phyloP scores from a whole-genome alignment of 2,888 invertebrate genomes.

The Parthenolecanium corni region DNA sequence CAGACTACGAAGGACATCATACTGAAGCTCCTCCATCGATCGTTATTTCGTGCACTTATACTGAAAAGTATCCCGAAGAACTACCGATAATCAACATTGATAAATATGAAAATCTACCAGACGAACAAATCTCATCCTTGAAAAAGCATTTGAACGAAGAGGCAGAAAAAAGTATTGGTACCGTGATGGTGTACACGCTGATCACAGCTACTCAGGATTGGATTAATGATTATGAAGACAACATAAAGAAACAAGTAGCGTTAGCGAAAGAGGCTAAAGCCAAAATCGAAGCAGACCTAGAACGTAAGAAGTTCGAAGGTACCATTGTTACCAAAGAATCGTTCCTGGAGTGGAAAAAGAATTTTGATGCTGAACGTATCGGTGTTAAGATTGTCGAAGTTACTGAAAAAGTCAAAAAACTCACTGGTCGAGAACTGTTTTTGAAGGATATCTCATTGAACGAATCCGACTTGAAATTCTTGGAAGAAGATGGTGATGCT shows the following conservation, averaged over 20 bases:
- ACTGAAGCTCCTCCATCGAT: slow-evolving; percentile 59
- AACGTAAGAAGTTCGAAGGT: slow-evolving; percentile 79
- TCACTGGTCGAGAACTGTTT: slow-evolving; percentile 92
- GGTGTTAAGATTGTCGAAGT: slow-evolving; percentile 48
- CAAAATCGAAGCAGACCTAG: slow-evolving; percentile 70
- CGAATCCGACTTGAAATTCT: slow-evolving; percentile 91
- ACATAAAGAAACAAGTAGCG: slow-evolving; percentile 59
- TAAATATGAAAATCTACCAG: slow-evolving; percentile 63
- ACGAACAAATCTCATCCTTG: slow-evolving; percentile 52
- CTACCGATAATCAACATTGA: slow-evolving; percentile 67
- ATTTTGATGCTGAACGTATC: slow-evolving; percentile 83
- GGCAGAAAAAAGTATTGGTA: slow-evolving; percentile 82
- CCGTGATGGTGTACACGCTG: slow-evolving; percentile 94
- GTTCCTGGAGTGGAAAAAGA: slow-evolving; percentile 85
- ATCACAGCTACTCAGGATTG: slow-evolving; percentile 89
- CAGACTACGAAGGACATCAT: slow-evolving; percentile 52
- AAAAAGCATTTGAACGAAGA: slow-evolving; percentile 50
- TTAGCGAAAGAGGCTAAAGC: slow-evolving; percentile 53
- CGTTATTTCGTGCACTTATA: slow-evolving; percentile 69
- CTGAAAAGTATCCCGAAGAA: slow-evolving; percentile 79
- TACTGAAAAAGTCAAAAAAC: slow-evolving; percentile 58
- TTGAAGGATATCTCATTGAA: slow-evolving; percentile 82
- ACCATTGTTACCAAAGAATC: slow-evolving; percentile 90
- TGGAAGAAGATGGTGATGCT: slow-evolving; percentile 71
- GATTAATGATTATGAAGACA: slow-evolving; percentile 74